These are phyloP conservation scores for Brachypodius melanocephalos DNA, from an alignment of 2,113 vertebrate genomes.

Conservation along the genomic window DNA sequence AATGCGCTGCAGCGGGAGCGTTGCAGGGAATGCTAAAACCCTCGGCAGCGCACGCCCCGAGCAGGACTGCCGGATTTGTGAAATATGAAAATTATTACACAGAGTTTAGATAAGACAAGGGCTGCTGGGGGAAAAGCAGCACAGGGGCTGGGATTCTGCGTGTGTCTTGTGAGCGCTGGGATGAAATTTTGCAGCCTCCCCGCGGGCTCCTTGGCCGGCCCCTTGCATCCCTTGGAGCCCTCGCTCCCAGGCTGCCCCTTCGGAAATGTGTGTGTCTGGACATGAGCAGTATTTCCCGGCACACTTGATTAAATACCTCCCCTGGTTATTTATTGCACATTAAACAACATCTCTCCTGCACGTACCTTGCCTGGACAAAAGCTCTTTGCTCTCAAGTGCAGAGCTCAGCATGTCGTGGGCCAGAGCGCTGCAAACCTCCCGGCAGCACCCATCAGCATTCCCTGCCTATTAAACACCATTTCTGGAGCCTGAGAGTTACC, in stretches of 20 bases:
- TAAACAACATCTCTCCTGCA: not conserved
- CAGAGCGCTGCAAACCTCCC: not conserved
- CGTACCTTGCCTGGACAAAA: not conserved
- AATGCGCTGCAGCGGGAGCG: not conserved
- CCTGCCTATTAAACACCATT: not conserved
- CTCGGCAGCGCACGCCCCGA: accelerated
- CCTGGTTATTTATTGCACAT: slow-evolving; percentile 30
- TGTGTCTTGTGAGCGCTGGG: not conserved
- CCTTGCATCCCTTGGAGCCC: not conserved
- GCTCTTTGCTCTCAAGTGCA: slow-evolving; percentile 24
- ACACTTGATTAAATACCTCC: slow-evolving; percentile 31
- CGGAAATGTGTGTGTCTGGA: not conserved
- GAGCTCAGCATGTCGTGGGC: slow-evolving; percentile 9
- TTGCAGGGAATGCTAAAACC: slow-evolving; percentile 36
- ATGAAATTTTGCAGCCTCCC: not conserved
- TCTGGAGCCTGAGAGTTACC: not conserved
- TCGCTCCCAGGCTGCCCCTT: not conserved
- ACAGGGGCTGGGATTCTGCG: not conserved
- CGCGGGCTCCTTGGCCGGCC: not conserved
- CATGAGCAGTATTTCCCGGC: not conserved
- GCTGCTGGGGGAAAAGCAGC: not conserved
- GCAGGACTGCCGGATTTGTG: not conserved
- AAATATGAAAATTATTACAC: not conserved
- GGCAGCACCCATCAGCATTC: not conserved
- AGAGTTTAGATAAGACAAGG: not conserved